phyloP scores from a whole-genome alignment of 1,140 invertebrate genomes.

The Sipha flava region DNA sequence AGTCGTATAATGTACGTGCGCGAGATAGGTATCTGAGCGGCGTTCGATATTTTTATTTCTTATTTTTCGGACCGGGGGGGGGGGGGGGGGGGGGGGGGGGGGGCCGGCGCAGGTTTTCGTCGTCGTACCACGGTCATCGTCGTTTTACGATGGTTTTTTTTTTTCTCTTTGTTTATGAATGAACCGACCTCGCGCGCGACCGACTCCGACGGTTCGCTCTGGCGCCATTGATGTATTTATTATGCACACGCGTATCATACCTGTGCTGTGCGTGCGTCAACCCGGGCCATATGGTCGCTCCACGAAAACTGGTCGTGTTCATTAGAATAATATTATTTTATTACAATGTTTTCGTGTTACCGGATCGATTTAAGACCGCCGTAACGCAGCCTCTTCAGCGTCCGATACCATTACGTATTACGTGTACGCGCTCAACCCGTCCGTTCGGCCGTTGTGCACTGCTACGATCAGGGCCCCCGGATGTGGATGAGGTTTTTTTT shows the following conservation, averaged over 20 bases:
- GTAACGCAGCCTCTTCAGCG: no score
- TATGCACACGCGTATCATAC: not conserved
- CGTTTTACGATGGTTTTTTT: not conserved
- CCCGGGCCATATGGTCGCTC: not conserved
- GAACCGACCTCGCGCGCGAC: not conserved
- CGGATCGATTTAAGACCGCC: not conserved
- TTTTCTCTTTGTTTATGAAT: not conserved
- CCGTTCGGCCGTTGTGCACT: no score
- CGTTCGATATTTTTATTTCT: not conserved
- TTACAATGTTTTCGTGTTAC: not conserved
- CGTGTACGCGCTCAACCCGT: no score
- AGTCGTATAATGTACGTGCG: not conserved
- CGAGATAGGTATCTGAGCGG: no score
- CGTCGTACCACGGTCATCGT: not conserved
- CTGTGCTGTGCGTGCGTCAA: not conserved
- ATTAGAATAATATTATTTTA: not conserved
- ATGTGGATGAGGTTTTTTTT: no score
- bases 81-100: not conserved
- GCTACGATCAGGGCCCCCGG: no score
- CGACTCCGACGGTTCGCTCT: not conserved
- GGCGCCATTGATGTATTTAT: constrained; percentile 19
- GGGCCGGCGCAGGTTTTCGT: not conserved
- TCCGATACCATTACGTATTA: no score
- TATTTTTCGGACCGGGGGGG: not conserved
- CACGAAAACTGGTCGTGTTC: not conserved